Evolutionary conservation across 2,113 vertebrate genomes (phyloP), one percentile per base, ranked within the genome.

Genomic region (Falco punctatus): DNA sequence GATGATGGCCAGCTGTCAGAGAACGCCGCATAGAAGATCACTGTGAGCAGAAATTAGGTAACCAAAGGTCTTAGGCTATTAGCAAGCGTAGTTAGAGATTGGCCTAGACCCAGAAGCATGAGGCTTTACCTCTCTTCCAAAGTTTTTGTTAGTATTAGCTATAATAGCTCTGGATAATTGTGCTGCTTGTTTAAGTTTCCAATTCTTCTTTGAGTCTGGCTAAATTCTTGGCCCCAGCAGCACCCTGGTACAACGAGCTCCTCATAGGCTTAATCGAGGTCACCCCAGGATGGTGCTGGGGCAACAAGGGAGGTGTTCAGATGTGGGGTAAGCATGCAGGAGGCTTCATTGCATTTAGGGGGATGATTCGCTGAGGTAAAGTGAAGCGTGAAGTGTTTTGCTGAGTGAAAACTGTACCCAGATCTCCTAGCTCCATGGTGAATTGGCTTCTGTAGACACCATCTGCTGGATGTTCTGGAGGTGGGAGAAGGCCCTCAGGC

Each of bases 91-190:
- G 61, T 69, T 69, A 51, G 67, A 88, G 55, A 35, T 33, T 90
- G 89, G 74, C 54, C 64, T 90, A 59, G 13, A 78, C 51, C 48
- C 84, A 94, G 74, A 94, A 91, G n/a, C 70, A 91, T 86, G 55
- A 92, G 42, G 86, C 38, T 96, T 88, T 95, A 49, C 64, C 30
- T 92, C 23, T 67, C 28, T 95, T 88, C 67, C 48, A 83, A 92
- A 95, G 84, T 67, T 97, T 82, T 88, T 94, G 66, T 86, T 94
- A 86, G 89, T 51, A 90, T 96, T 96, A 94, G 70, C 74, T 91
- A 23, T 54, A 91, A 94, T 67, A 96, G 33, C 66, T 64, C 78
- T 91, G 93, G 62, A 66, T 96, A 97, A 96, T 94, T 33, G 0
- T 38, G 81, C 71, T 96, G 73, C 20, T 93, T 91, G 65, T 89